Conservation (phyloP, 1,140 invertebrate species). For the Drosophila arizonae region DNA sequence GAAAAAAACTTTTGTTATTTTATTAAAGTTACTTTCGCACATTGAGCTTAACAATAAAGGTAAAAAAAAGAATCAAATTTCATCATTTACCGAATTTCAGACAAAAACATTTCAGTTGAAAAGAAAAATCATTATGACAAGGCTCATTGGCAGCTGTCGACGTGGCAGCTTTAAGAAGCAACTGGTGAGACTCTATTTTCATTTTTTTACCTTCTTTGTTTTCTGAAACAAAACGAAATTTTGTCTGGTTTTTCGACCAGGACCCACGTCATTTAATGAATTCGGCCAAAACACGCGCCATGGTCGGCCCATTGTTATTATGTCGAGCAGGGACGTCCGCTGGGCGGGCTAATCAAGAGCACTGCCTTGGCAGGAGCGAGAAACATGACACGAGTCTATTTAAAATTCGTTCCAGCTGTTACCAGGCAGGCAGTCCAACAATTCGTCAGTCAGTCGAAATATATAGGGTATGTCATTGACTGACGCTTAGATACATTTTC, state of each 20-base stretch:
- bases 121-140: constrained; percentile 53
- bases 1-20: no score
- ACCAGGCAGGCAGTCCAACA: neutral
- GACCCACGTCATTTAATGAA: constrained; percentile 63
- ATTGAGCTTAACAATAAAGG: no score
- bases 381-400: constrained; percentile 39
- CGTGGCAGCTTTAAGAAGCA: constrained; percentile 34
- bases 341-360: constrained; percentile 65
- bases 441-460: neutral
- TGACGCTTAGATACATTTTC: constrained; percentile 25
- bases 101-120: neutral
- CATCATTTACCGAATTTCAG: neutral
- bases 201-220: no score
- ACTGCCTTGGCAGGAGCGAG: constrained; percentile 35
- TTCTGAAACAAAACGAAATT: constrained; percentile 3
- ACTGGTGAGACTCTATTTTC: constrained; percentile 44
- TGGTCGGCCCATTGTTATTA: constrained; percentile 38
- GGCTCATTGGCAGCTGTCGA: constrained; percentile 59
- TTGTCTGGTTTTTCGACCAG: constrained; percentile 22
- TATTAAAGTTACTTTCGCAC: no score
- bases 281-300: constrained; percentile 34
- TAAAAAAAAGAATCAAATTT: no score
- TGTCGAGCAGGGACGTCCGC: constrained; percentile 28
- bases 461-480: constrained; percentile 1
- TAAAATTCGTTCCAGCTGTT: constrained; percentile 29